Evolutionary conservation across 2,797 vertebrate species (phyloP), one percentile per base, ranked within the genome.

Genomic region (Pteropus rufus): DNA sequence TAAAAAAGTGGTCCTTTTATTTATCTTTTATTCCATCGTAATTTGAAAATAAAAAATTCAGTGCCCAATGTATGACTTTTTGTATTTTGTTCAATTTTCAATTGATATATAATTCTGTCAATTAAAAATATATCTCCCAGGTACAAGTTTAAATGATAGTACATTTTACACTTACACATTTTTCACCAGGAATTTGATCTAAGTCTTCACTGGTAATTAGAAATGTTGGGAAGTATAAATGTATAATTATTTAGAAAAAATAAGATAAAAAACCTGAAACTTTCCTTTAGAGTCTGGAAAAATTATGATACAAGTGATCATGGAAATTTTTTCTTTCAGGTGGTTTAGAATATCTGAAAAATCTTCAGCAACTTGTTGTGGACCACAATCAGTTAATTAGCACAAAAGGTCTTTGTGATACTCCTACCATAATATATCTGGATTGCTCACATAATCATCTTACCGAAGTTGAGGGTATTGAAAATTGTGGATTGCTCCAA

Each of bases 371-470:
- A 75, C 97, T 99, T 97, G 98, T 97, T 72, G n/a, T 99, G 94
- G 98, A 99, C 97, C 99, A 99, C 96, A 99, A 99, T 98, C 99
- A 99, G 65, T 98, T 99, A 97, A 99, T 99, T 97, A 99, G 98
- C 97, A 99, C 99, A 15, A 99, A 98, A 98, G 99, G 99, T 24
- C 98, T 99, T 95, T 98, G 97, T 95, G 98, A 99, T 77, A 96
- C 97, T 0, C 99, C 98, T 90, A 99, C 99, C 10, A 98, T 99
- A 3, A 97, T 99, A 77, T 98, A 99, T 97, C 98, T 99, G 93
- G 99, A 99, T 98, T 99, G 99, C 96, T 99, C 99, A 18, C 98
- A 99, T 98, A 99, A 99, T 98, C 98, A 99, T 97, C 99, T 99
- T 93, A 98, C 97, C 36, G 95, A 97, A 1, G 93, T 99, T 94